Base-by-base conservation (phyloP, 2,888 invertebrate species). In the Sarcophaga carnaria region DNA sequence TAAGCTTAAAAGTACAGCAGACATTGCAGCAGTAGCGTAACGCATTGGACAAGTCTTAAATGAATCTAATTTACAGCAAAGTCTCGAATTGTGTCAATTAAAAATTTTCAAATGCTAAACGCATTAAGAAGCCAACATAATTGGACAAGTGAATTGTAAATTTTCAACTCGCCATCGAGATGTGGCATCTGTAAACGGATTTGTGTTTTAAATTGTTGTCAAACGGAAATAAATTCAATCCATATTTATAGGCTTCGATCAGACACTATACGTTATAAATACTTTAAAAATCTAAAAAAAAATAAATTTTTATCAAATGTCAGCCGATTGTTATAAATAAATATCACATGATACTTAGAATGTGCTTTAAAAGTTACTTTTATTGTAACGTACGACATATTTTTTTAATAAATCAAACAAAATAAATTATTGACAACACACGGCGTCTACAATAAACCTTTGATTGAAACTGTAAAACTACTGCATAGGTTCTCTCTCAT, bases 71-170 rank as follows among this genome's bases (percentile, higher is more conserved):
- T 75, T 75, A 81, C 25, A 17, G 20, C 25, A 62, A 75, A 69
- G 10, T 27, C 27, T 17, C 69, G 47, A 81, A 69, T 75, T 75
- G 80, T 81, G 75, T 75, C 80, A 81, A 69, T 69, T 47, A 14
- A 80, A 74, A 63, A 63, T 63, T 47, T 63, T 74, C n/a, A 74
- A 74, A 74, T 74, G 74, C 45, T 47, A 63, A 74, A 74, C 12
- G 45, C 62, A 63, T 74, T 47, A 47, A 74, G 14, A 37, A 47
- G 45, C 1, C 20, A 69, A 69, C 11, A 22, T 45, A 14, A 69
- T 47, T 20, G 47, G 2, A 47, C 47, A 69, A 14, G 14, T 20
- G 47, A 4, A 14, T 5, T 20, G 6, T 69, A 69, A 22, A 69
- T 47, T 49, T 47, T 8, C 5, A 37, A 37, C 8, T 37, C 10